Evolutionary conservation across 2,113 vertebrate species (phyloP).

Genomic region (Chloropsis cyanopogon): DNA sequence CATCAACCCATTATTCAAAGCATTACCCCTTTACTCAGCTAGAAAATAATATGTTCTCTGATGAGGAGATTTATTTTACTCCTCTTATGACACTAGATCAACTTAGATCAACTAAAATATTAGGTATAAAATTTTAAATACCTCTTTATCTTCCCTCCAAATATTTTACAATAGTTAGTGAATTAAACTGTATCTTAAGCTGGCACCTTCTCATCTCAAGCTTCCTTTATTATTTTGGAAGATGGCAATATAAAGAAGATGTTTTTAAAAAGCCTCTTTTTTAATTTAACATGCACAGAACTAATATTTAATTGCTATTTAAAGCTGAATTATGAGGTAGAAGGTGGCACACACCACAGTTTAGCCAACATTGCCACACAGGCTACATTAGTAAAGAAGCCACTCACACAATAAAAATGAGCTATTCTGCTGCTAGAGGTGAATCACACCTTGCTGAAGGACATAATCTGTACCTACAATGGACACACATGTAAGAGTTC

Average conservation of each 20-base stretch:
- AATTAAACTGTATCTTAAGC: background rate
- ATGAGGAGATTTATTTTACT: background rate
- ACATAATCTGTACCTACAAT: background rate
- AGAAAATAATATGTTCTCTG: background rate
- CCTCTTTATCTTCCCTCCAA: background rate
- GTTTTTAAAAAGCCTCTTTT: background rate
- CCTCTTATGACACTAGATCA: background rate
- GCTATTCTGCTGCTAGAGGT: background rate
- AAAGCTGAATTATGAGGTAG: background rate
- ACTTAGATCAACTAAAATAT: background rate
- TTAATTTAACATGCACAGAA: background rate
- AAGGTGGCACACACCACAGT: background rate
- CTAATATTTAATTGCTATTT: background rate
- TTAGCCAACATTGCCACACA: background rate
- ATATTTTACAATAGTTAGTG: background rate
- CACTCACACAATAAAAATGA: background rate
- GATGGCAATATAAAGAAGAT: background rate
- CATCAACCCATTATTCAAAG: background rate
- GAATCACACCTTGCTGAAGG: background rate
- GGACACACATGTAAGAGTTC: background rate
- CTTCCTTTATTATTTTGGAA: background rate
- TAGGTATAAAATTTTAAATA: background rate
- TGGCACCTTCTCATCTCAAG: background rate
- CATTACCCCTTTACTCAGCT: background rate
- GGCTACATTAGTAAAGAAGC: background rate